phyloP scores from a whole-genome alignment of 2,113 vertebrate species.

The Nipponia nippon region DNA sequence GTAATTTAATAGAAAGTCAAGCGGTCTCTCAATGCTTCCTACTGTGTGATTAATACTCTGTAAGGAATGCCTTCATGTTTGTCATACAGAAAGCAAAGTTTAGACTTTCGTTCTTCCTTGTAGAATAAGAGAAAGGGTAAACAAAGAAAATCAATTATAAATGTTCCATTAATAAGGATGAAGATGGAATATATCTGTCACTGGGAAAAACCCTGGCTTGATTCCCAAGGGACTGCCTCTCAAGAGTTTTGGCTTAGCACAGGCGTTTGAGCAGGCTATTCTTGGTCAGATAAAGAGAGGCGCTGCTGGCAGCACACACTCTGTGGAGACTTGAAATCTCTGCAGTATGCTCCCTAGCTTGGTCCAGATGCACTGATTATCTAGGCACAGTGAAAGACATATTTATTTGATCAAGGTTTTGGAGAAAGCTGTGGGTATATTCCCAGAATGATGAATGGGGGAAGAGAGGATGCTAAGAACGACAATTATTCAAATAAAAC shows the following conservation, averaged over 20 bases:
- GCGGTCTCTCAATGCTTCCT: not conserved
- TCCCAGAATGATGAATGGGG: not conserved
- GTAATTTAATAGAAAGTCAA: not conserved
- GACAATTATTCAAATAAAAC: not conserved
- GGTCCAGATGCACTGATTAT: not conserved
- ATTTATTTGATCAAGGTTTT: constrained; percentile 19
- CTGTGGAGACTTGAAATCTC: not conserved
- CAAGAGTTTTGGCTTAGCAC: constrained; percentile 3
- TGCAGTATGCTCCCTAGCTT: not conserved
- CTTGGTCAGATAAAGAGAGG: constrained; percentile 30
- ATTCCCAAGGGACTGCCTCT: not conserved
- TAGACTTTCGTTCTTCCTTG: not conserved
- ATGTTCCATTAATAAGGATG: not conserved
- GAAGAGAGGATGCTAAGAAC: not conserved
- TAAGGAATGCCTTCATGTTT: not conserved
- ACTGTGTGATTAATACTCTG: not conserved
- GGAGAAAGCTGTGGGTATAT: not conserved
- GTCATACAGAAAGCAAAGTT: not conserved
- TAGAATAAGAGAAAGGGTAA: constrained; percentile 4
- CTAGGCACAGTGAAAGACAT: not conserved
- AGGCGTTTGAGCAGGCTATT: not conserved
- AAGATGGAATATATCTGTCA: constrained; percentile 31
- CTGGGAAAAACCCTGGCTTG: constrained; percentile 7
- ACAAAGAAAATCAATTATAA: constrained; percentile 24
- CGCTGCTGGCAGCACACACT: not conserved